phyloP scores from a whole-genome alignment of 2,797 vertebrate genomes.

The Meriones psammophilus region DNA sequence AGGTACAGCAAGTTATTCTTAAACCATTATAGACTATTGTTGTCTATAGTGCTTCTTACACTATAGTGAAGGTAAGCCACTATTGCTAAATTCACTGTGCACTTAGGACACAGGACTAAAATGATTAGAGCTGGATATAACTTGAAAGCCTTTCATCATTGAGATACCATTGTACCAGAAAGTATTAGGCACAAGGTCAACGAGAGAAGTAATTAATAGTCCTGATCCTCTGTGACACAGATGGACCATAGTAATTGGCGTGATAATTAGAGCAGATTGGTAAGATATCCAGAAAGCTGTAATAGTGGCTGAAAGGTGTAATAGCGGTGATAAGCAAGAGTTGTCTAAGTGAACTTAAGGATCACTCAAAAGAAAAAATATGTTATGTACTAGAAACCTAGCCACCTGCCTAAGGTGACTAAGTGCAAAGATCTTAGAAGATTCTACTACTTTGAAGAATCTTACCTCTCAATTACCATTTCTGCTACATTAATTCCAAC shows the following conservation, averaged over 20 bases:
- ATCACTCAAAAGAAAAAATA: background rate
- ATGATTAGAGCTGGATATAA: background rate
- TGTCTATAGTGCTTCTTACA: background rate
- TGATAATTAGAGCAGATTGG: background rate
- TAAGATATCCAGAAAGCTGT: background rate
- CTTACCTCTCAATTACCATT: background rate
- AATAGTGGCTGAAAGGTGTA: background rate
- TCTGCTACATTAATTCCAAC: background rate
- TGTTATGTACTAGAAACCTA: background rate
- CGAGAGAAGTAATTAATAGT: background rate
- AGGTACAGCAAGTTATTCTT: background rate
- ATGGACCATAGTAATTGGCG: background rate
- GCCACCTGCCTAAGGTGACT: fast-evolving
- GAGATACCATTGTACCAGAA: no score
- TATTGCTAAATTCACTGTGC: background rate
- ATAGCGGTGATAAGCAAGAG: background rate
- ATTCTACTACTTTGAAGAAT: background rate
- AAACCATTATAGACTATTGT: no score
- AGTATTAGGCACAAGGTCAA: background rate
- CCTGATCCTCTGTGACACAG: background rate
- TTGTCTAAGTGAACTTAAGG: background rate
- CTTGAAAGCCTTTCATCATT: background rate
- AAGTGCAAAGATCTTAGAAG: background rate
- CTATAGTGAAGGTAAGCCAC: background rate
- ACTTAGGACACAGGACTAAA: background rate